These are phyloP conservation scores for Rhodeus uyekii DNA, from an alignment of 2,797 vertebrate species.

Conservation along the genomic window DNA sequence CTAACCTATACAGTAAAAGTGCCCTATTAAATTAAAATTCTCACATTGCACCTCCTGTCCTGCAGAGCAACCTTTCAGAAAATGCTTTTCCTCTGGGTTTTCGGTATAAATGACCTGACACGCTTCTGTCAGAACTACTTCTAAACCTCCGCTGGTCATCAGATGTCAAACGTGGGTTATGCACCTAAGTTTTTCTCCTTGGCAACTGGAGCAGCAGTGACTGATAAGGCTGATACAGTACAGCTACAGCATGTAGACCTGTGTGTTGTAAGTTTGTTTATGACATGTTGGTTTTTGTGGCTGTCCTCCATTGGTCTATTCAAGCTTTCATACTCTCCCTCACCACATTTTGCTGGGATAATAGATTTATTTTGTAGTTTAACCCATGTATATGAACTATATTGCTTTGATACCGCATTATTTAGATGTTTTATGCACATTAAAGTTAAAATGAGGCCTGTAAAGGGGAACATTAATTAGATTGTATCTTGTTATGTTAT, in stretches of 20 bases:
- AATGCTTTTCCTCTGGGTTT: not conserved
- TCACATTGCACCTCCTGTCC: not conserved
- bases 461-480: conserved; percentile 19
- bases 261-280: not conserved
- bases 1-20: not conserved
- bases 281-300: not conserved
- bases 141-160: not conserved
- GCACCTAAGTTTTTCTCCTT: not conserved
- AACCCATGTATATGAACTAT: not conserved
- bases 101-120: not conserved
- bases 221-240: not conserved
- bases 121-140: not conserved
- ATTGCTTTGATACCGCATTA: conserved; percentile 11
- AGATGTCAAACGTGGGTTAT: not conserved
- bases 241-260: not conserved
- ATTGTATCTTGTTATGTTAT: conserved; percentile 27
- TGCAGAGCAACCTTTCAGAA: not conserved
- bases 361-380: not conserved
- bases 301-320: not conserved
- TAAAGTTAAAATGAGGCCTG: conserved; percentile 7
- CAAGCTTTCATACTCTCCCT: not conserved
- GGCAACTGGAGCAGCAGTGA: not conserved
- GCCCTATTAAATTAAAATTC: not conserved
- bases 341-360: not conserved
- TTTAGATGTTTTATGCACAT: not conserved